Conservation (phyloP, 2,797 vertebrate genomes). For the Agapornis canus region DNA sequence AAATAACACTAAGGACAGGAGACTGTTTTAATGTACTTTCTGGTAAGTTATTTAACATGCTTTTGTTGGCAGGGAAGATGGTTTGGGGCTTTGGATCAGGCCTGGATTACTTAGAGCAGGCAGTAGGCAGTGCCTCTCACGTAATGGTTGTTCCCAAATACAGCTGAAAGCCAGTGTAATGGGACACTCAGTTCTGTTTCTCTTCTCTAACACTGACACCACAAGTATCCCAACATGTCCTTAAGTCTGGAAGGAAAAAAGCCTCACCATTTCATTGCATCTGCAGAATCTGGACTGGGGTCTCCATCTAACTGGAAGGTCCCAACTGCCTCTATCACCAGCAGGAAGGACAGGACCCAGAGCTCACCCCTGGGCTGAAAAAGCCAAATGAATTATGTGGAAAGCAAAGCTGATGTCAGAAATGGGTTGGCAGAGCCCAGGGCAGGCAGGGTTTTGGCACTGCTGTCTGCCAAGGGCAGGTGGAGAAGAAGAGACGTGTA, state of each 20-base stretch:
- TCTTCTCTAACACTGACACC: slow-evolving; percentile 59
- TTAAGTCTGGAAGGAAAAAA: neutral
- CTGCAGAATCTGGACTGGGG: neutral
- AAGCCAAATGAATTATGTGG: neutral
- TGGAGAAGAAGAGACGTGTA: neutral
- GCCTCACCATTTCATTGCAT: neutral
- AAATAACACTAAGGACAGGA: slow-evolving; percentile 45
- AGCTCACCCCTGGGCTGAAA: neutral
- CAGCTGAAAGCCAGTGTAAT: slow-evolving; percentile 4
- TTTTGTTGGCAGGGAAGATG: slow-evolving; percentile 62
- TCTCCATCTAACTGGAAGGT: neutral
- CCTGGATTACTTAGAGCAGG: slow-evolving; percentile 57
- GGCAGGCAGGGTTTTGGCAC: neutral
- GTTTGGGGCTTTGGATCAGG: slow-evolving; percentile 60
- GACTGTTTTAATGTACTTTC: slow-evolving; percentile 61
- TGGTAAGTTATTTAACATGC: slow-evolving; percentile 73
- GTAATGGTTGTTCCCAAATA: slow-evolving; percentile 51
- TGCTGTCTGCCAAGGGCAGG: neutral
- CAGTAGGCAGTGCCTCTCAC: slow-evolving; percentile 59
- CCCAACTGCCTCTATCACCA: neutral
- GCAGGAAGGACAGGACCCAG: neutral
- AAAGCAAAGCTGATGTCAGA: neutral
- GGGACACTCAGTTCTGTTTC: slow-evolving; percentile 51
- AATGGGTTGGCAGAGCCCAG: neutral
- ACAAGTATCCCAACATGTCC: neutral